phyloP scores from a whole-genome alignment of 2,888 invertebrate species.

The Meganola albula region DNA sequence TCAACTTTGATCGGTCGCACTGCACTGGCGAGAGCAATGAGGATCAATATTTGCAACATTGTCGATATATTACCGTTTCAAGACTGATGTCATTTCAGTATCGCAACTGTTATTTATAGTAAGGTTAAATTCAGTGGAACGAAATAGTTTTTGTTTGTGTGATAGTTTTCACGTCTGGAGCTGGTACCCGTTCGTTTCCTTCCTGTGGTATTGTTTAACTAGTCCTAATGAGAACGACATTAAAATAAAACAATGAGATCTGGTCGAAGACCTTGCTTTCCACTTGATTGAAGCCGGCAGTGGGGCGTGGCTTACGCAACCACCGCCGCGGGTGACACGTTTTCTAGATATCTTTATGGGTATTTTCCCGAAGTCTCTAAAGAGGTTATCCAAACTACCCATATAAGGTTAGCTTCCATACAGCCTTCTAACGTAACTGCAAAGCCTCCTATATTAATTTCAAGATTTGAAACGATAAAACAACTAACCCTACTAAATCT shows the following conservation, averaged over 20 bases:
- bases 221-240: slow-evolving; percentile 66
- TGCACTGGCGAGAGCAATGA: slow-evolving; percentile 42
- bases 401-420: no score
- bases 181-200: slow-evolving; percentile 64
- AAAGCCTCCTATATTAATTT: no score
- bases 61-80: slow-evolving; percentile 42
- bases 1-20: slow-evolving; percentile 51
- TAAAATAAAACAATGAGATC: slow-evolving; percentile 64
- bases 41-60: slow-evolving; percentile 54
- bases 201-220: slow-evolving; percentile 76
- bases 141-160: slow-evolving; percentile 50
- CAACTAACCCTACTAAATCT: no score
- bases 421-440: no score
- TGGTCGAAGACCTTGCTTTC: slow-evolving; percentile 74
- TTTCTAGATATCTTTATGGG: slow-evolving; percentile 46
- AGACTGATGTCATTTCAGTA: slow-evolving; percentile 67
- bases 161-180: slow-evolving; percentile 62
- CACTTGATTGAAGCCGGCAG: slow-evolving; percentile 68
- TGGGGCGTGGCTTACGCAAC: slow-evolving; percentile 67
- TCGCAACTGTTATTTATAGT: slow-evolving; percentile 71
- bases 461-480: no score
- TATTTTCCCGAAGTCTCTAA: slow-evolving; percentile 24
- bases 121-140: slow-evolving; percentile 68
- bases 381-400: no score
- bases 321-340: slow-evolving; percentile 55